Percentiles rank a stretch among this genome's conserved stretches.
Evolutionary conservation across 2,113 vertebrate genomes (phyloP).

Genomic region (Uria lomvia): DNA sequence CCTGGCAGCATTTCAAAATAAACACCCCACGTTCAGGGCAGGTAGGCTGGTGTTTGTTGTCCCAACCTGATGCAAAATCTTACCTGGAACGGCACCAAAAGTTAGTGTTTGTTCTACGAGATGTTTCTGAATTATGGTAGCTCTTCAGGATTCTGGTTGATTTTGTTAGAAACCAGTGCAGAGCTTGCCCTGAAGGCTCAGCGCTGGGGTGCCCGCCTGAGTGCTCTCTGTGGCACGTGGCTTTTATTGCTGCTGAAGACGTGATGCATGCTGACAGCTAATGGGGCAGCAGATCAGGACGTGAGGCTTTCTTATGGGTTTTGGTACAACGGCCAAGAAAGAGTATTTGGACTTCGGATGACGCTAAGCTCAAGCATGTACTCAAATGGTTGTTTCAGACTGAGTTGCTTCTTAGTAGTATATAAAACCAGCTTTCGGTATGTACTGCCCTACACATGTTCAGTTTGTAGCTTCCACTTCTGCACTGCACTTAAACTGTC

Average conservation of each 20-base stretch:
- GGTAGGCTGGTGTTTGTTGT: background rate
- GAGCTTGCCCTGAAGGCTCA: background rate
- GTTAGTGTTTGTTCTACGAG: background rate
- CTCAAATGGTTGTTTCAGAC: background rate
- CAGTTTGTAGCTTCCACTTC: background rate
- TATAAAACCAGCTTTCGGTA: background rate
- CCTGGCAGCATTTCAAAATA: background rate
- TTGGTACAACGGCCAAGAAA: background rate
- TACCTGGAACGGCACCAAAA: background rate
- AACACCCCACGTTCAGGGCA: background rate
- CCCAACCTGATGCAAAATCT: background rate
- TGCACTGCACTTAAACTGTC: background rate
- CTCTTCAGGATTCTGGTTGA: background rate
- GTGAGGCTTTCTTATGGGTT: background rate
- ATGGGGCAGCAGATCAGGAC: background rate
- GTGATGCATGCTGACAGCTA: background rate
- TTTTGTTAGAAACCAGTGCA: background rate
- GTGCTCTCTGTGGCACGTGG: rapidly evolving
- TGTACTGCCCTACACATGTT: background rate
- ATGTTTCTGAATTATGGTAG: background rate
- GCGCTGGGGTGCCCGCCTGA: background rate
- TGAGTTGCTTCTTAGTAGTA: background rate
- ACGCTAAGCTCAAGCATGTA: background rate
- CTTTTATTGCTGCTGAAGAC: background rate
- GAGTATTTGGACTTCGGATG: background rate